These are phyloP conservation scores for Penelope pileata DNA, from an alignment of 2,113 vertebrate genomes.

Conservation along the genomic window DNA sequence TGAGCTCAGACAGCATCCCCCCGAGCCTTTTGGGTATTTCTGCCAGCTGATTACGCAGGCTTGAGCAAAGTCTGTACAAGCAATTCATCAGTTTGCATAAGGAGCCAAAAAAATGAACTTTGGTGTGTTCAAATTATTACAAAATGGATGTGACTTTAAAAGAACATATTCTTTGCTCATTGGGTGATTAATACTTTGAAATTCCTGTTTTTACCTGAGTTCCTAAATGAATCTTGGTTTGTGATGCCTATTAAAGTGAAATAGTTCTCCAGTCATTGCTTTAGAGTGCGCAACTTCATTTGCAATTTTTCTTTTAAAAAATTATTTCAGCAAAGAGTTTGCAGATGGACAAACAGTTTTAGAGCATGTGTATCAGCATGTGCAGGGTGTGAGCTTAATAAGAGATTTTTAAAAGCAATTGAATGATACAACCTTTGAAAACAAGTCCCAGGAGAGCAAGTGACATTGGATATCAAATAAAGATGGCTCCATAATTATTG, in stretches of 20 bases:
- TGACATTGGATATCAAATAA: neutral
- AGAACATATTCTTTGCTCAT: neutral
- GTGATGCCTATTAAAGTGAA: neutral
- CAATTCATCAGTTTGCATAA: neutral
- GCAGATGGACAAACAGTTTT: neutral
- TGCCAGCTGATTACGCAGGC: neutral
- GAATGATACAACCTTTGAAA: neutral
- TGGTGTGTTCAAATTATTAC: neutral
- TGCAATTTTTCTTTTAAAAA: neutral
- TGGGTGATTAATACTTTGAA: neutral
- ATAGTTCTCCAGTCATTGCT: neutral
- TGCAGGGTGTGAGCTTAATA: neutral
- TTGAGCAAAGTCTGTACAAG: rapidly evolving
- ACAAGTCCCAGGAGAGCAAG: rapidly evolving
- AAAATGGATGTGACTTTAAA: neutral
- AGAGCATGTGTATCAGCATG: neutral
- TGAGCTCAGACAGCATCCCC: neutral
- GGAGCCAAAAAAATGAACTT: neutral
- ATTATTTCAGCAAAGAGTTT: neutral
- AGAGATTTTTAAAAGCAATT: neutral
- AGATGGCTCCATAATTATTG: neutral
- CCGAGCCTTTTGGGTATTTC: neutral
- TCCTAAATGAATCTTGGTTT: neutral
- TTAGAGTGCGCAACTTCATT: neutral
- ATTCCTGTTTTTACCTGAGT: neutral